Conservation (phyloP, 2,113 vertebrate species). For the Callionymus lyra region DNA sequence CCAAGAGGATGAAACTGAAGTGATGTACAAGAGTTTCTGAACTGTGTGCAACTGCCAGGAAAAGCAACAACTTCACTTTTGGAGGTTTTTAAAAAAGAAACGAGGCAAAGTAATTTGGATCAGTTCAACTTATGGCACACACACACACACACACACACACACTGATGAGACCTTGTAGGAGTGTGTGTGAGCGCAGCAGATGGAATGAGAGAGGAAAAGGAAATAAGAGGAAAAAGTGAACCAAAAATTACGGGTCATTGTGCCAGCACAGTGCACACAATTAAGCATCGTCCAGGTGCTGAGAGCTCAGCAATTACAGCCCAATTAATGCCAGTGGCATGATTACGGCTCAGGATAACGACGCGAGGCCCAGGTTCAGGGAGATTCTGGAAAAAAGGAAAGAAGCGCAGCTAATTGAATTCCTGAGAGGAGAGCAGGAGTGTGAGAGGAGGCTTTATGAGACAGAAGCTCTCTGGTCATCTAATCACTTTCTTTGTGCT, state of each 20-base stretch:
- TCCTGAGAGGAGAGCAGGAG: slow-evolving; percentile 30
- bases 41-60: too few species aligned
- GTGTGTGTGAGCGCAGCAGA: slow-evolving; percentile 40
- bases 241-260: slow-evolving; percentile 73
- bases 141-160: slow-evolving; percentile 5
- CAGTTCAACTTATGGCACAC: background rate
- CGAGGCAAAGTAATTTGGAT: background rate
- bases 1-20: too few species aligned
- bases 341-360: slow-evolving; percentile 66
- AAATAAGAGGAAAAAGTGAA: slow-evolving; percentile 56
- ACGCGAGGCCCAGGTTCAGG: slow-evolving; percentile 41
- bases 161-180: slow-evolving; percentile 26
- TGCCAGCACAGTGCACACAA: slow-evolving; percentile 74
- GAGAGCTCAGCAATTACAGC: slow-evolving; percentile 71
- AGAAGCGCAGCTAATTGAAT: slow-evolving; percentile 59
- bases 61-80: slow-evolving; percentile 16
- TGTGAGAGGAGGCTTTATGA: slow-evolving; percentile 14
- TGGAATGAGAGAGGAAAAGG: slow-evolving; percentile 35
- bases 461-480: slow-evolving; percentile 20
- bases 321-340: slow-evolving; percentile 72
- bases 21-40: too few species aligned
- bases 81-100: too few species aligned
- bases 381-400: slow-evolving; percentile 5
- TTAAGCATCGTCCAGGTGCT: slow-evolving; percentile 76
- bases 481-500: slow-evolving; percentile 19